Conservation (phyloP, 1,140 invertebrate species). For the Drosophila littoralis region DNA sequence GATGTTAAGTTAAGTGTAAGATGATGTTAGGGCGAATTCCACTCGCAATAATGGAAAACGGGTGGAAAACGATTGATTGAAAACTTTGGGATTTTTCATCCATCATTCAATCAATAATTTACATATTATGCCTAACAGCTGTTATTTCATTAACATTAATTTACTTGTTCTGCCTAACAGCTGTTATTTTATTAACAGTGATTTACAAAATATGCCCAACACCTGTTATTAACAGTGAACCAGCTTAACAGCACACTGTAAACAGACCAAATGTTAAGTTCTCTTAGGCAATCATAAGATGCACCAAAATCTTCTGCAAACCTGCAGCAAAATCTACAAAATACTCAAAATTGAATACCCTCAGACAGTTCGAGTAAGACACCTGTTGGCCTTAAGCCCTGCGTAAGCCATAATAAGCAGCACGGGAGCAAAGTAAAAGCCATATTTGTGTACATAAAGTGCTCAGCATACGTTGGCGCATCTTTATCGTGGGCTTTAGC, state of each 20-base stretch:
- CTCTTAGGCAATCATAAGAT: background rate
- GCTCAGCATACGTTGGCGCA: slow-evolving; percentile 15
- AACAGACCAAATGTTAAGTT: background rate
- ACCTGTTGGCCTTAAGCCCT: slow-evolving; percentile 30
- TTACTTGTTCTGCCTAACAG: background rate
- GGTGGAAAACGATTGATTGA: too few relatives aligned
- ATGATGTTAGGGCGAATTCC: too few relatives aligned
- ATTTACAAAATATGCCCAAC: too few relatives aligned
- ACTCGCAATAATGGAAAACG: too few relatives aligned
- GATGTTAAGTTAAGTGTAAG: too few relatives aligned
- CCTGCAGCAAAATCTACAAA: background rate
- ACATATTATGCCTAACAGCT: background rate
- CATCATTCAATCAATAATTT: too few relatives aligned
- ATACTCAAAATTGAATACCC: background rate
- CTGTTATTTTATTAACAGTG: background rate
- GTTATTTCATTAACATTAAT: background rate
- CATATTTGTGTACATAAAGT: slow-evolving; percentile 11
- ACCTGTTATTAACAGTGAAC: background rate
- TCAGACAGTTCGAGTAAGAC: background rate
- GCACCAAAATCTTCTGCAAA: background rate
- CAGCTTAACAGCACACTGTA: too few relatives aligned
- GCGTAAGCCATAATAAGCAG: slow-evolving; percentile 11
- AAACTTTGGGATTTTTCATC: too few relatives aligned
- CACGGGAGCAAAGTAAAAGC: slow-evolving; percentile 14
- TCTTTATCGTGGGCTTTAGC: slow-evolving; percentile 18